A percentile compares a stretch with the other conserved stretches of the same genome.
Conservation (phyloP, 2,113 vertebrate species). For the Pristiophorus japonicus region DNA sequence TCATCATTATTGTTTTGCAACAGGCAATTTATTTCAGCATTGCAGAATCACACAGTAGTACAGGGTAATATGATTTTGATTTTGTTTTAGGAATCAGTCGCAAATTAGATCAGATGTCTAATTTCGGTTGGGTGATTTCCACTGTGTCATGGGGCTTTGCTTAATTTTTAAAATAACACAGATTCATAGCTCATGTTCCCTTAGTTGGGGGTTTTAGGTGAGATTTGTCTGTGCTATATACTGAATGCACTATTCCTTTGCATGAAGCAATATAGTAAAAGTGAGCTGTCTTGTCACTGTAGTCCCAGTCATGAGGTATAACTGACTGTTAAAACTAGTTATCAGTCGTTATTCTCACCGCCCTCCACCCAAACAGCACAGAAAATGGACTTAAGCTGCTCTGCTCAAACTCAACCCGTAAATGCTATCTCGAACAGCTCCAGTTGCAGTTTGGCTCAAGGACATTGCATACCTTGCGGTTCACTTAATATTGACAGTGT, state of each 20-base stretch:
- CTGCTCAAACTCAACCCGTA: not conserved
- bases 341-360: not conserved
- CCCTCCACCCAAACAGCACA: not conserved
- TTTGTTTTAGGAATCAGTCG: not conserved
- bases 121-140: not conserved
- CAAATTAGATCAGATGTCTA: not conserved
- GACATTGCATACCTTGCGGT: conserved; percentile 18
- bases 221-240: not conserved
- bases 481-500: conserved; percentile 23
- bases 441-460: not conserved
- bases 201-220: not conserved
- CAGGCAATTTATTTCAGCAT: not conserved
- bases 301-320: not conserved
- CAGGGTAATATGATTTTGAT: not conserved
- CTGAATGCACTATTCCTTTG: not conserved
- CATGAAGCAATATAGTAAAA: not conserved
- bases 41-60: too few species aligned
- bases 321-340: not conserved
- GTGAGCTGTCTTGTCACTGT: not conserved
- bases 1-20: not conserved
- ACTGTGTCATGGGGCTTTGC: not conserved
- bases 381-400: not conserved
- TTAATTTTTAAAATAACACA: not conserved
- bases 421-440: not conserved
- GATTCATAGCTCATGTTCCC: not conserved